Evolutionary conservation across 1,140 invertebrate genomes (phyloP).

Genomic region (Tribolium madens): DNA sequence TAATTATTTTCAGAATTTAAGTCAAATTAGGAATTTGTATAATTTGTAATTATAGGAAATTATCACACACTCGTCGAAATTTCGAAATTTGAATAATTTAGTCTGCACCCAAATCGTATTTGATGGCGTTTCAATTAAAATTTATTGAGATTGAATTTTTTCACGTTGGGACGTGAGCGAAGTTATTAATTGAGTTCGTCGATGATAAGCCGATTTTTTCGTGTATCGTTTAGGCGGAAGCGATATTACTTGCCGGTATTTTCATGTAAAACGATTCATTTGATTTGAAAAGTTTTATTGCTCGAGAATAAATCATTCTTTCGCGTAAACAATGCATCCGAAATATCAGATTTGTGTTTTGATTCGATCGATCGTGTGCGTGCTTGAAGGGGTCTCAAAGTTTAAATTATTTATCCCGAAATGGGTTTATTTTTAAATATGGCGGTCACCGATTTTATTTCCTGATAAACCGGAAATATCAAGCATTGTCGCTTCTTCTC

Average conservation of each 20-base stretch:
- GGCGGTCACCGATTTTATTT: neutral
- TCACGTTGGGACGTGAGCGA: neutral
- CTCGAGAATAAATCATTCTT: neutral
- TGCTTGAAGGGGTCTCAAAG: neutral
- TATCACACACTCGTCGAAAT: neutral
- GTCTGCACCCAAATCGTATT: neutral
- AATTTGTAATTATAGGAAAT: no score
- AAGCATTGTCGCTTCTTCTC: neutral
- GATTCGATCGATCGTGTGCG: neutral
- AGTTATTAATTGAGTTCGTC: neutral
- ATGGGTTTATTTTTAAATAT: neutral
- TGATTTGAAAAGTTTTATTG: neutral
- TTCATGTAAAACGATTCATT: neutral
- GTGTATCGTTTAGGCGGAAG: neutral
- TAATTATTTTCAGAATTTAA: no score
- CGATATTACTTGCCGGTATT: neutral
- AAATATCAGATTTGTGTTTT: neutral
- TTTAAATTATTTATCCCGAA: neutral
- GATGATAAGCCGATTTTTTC: neutral
- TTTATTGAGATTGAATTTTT: neutral
- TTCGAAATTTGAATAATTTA: neutral
- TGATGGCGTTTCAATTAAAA: neutral
- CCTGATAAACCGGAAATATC: slow-evolving; percentile 7
- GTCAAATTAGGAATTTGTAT: no score
- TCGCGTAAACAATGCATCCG: neutral